phyloP scores from a whole-genome alignment of 1,140 invertebrate genomes.

The Drosophila pandora region DNA sequence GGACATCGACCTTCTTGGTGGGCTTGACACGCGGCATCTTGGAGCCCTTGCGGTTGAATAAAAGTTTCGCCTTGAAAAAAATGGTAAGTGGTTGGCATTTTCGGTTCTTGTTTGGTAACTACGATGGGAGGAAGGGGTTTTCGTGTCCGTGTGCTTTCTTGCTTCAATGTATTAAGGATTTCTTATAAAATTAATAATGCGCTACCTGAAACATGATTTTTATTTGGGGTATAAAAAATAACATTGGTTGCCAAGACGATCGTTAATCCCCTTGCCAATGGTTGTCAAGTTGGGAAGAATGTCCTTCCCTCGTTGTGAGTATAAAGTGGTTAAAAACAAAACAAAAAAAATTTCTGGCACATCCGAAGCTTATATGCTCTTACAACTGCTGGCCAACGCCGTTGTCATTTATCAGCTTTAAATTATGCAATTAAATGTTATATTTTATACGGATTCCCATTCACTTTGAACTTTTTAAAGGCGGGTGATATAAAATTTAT shows the following conservation, averaged over 20 bases:
- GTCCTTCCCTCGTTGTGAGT: not conserved
- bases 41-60: constrained; percentile 10
- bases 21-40: constrained; percentile 80
- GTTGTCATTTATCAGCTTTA: too few species aligned
- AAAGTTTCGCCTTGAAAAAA: constrained; percentile 10
- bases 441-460: too few species aligned
- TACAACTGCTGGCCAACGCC: too few species aligned
- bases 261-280: constrained; percentile 9
- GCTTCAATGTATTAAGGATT: constrained; percentile 16
- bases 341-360: not conserved
- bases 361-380: not conserved
- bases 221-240: constrained; percentile 23
- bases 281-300: not conserved
- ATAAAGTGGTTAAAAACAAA: not conserved
- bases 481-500: too few species aligned
- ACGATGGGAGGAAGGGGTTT: constrained; percentile 6
- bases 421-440: too few species aligned
- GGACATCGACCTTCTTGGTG: constrained; percentile 74
- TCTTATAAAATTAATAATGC: constrained; percentile 39
- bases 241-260: constrained; percentile 39
- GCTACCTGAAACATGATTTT: constrained; percentile 50
- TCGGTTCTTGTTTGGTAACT: constrained; percentile 11
- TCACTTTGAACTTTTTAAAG: too few species aligned
- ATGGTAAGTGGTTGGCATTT: not conserved
- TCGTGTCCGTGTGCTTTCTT: constrained; percentile 7